These are phyloP conservation scores for Mesocentrotus franciscanus DNA, from an alignment of 53 echinoderm and acorn worm genomes.

Conservation along the genomic window DNA sequence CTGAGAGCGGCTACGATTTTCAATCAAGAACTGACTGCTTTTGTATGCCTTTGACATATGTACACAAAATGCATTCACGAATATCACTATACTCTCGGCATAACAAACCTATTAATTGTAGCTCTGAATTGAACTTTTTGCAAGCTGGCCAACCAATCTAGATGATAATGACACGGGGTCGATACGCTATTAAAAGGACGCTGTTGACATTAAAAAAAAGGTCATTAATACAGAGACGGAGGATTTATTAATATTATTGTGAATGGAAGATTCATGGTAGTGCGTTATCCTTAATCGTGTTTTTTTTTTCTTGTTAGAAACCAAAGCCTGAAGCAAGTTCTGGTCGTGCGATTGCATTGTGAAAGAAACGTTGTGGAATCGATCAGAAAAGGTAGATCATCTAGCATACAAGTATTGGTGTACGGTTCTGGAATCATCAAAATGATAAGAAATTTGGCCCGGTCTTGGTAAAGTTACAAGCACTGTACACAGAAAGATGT, in stretches of 20 bases:
- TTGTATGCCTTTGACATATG: too few relatives aligned
- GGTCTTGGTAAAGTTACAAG: too few relatives aligned
- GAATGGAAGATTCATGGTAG: neutral
- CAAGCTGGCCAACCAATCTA: neutral
- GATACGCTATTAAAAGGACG: neutral
- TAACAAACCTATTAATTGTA: neutral
- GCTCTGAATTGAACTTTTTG: neutral
- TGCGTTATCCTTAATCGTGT: neutral
- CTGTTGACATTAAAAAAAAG: neutral
- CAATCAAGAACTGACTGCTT: neutral
- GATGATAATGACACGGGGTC: neutral
- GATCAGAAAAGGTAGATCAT: too few relatives aligned
- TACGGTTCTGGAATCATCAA: too few relatives aligned
- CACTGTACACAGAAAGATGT: too few relatives aligned
- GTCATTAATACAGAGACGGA: neutral
- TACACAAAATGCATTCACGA: neutral
- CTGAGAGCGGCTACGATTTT: neutral
- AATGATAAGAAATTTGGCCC: too few relatives aligned
- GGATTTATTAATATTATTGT: too few relatives aligned
- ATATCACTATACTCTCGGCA: neutral
- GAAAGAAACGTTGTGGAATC: too few relatives aligned
- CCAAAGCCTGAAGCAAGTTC: too few relatives aligned
- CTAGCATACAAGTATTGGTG: too few relatives aligned
- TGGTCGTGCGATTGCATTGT: too few relatives aligned
- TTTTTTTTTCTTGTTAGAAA: too few relatives aligned